Percentiles rank a stretch among this genome's conserved stretches.
Conservation (phyloP, 2,113 vertebrate genomes). For the Halcyon senegalensis region DNA sequence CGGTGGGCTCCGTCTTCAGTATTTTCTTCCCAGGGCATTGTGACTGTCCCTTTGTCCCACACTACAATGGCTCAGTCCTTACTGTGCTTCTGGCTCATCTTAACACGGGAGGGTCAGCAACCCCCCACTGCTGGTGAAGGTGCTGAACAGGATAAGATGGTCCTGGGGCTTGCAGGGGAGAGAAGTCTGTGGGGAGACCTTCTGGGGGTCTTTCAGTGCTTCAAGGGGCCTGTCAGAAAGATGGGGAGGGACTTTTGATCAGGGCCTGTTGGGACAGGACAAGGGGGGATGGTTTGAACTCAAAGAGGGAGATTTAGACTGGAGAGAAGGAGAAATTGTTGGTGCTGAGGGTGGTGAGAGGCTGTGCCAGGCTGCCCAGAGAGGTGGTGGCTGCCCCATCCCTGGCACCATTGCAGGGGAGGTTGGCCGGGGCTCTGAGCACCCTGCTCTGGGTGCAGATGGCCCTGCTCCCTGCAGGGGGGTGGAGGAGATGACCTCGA, state of each 20-base stretch:
- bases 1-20: background rate
- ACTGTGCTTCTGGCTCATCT: rapidly evolving
- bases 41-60: background rate
- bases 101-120: background rate
- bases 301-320: no score
- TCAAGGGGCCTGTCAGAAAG: background rate
- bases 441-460: no score
- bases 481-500: background rate
- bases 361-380: no score
- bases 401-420: no score
- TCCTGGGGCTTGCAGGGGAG: background rate
- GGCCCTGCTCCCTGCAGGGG: background rate
- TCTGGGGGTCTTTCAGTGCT: background rate
- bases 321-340: no score
- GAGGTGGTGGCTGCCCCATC: no score
- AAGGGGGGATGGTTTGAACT: no score
- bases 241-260: background rate
- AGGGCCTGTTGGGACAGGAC: background rate
- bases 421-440: background rate
- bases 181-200: background rate
- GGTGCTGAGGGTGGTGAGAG: no score
- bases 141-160: background rate
- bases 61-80: background rate
- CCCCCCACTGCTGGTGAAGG: background rate
- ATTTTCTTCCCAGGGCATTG: background rate